These are phyloP conservation scores for Serripes groenlandicus DNA, from an alignment of 2,888 invertebrate species.

Conservation along the genomic window DNA sequence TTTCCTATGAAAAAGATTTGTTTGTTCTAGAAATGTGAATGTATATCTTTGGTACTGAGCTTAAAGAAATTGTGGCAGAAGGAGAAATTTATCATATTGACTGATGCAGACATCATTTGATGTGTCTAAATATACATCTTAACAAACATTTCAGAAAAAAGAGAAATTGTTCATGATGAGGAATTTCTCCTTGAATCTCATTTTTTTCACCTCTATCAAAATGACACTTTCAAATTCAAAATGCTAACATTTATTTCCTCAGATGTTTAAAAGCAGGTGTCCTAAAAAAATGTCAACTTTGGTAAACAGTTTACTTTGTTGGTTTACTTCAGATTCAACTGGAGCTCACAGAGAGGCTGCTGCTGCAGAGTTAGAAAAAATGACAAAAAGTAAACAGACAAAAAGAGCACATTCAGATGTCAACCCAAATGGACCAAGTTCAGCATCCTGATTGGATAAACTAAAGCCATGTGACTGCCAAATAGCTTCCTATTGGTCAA, in stretches of 20 bases:
- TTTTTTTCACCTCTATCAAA: neutral
- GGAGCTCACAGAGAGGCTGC: conserved; percentile 88
- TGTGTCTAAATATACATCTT: no score
- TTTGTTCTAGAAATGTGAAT: no score
- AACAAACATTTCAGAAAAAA: neutral
- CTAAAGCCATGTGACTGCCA: conserved; percentile 44
- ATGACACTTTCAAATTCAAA: no score
- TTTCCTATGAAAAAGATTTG: no score
- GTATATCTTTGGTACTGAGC: no score
- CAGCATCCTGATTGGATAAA: conserved; percentile 70
- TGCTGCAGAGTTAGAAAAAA: conserved; percentile 94
- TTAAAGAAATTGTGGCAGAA: no score
- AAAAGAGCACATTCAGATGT: conserved; percentile 70
- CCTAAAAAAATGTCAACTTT: no score
- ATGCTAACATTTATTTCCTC: no score
- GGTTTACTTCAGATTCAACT: conserved; percentile 89
- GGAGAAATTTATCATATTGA: no score
- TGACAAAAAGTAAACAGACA: conserved; percentile 88
- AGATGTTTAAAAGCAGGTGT: no score
- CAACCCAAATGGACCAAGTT: conserved; percentile 76
- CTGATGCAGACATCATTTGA: no score
- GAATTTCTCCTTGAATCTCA: neutral
- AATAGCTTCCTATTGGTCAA: conserved; percentile 66
- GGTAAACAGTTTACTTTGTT: neutral
- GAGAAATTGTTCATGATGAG: neutral